Evolutionary conservation across 1,140 invertebrate genomes (phyloP), one percentile per base, ranked within the genome.

Genomic region (Anastrepha obliqua): DNA sequence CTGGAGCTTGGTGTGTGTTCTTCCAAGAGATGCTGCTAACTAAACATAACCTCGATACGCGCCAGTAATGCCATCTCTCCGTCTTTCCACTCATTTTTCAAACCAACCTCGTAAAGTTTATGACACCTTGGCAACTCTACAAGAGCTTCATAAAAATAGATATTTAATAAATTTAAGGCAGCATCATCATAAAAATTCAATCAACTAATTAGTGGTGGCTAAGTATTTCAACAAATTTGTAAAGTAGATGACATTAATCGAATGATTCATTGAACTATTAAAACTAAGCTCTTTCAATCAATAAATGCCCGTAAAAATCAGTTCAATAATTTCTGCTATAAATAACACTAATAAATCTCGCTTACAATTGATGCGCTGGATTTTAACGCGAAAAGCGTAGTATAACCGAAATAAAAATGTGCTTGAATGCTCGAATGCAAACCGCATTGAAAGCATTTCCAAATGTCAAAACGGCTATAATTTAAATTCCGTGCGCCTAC

Each of bases 161-260:
- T 55, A 81, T 55, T 81, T 47, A 42, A n/a, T 81, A 81, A 55
- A 55, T 81, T 55, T 11, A 42, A 9, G 15, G 44, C 44, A 81
- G 20, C 74, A 29, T 29, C 7, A 81, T 81, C 47, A 47, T 81
- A 81, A 81, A 81, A 81, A 81, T 55, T 55, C 74, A 81, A 81
- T 81, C 74, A 81, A 55, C 74, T 81, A 81, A 81, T 81, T 81
- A 81, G 74, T 81, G 74, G 74, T 81, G 74, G 74, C 44, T 81
- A 29, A 81, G 74, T 51, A 81, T 42, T 55, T 81, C 1, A 55
- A 81, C 44, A 81, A 81, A 81, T 81, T 81, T 55, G 1, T 20
- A 58, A 81, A 81, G 47, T 58, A 55, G 74, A 29, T 81, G 47
- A 81, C 44, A 55, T 81, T 55, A 81, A 81, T 81, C 74, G 55